Percentiles rank a stretch among this genome's conserved stretches.
Evolutionary conservation across 2,888 invertebrate genomes (phyloP).

Genomic region (Agrochola circellaris): DNA sequence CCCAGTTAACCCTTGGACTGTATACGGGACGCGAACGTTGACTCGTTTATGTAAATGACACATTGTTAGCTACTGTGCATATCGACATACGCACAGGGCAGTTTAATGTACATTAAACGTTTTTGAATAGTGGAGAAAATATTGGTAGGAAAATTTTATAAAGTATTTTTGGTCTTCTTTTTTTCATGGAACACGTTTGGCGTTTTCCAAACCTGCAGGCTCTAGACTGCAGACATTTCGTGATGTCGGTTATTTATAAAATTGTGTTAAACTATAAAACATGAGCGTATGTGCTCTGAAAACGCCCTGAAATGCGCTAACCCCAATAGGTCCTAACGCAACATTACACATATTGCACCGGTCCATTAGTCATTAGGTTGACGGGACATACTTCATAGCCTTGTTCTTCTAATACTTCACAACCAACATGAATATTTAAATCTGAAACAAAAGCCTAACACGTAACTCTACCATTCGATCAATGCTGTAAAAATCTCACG

Average conservation of each 20-base stretch:
- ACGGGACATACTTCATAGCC: slow-evolving; percentile 28
- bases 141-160: no score
- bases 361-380: slow-evolving; percentile 40
- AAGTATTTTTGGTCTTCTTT: not conserved
- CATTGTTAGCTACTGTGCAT: slow-evolving; percentile 40
- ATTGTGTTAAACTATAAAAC: not conserved
- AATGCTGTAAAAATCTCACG: not conserved
- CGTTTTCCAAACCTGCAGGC: not conserved
- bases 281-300: slow-evolving; percentile 45
- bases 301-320: slow-evolving; percentile 45
- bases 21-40: slow-evolving; percentile 55
- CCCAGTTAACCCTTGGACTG: slow-evolving; percentile 64
- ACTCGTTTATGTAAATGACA: slow-evolving; percentile 57
- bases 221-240: not conserved
- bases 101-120: slow-evolving; percentile 30
- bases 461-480: not conserved
- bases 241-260: not conserved
- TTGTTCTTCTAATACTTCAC: not conserved
- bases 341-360: slow-evolving; percentile 21
- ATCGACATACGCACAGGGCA: not conserved
- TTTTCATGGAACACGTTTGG: not conserved
- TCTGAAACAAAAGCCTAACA: slow-evolving; percentile 17
- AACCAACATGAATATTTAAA: slow-evolving; percentile 33
- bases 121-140: not conserved
- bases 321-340: slow-evolving; percentile 12